phyloP scores from a whole-genome alignment of 2,113 vertebrate genomes.

The Notarius quadriscutis region DNA sequence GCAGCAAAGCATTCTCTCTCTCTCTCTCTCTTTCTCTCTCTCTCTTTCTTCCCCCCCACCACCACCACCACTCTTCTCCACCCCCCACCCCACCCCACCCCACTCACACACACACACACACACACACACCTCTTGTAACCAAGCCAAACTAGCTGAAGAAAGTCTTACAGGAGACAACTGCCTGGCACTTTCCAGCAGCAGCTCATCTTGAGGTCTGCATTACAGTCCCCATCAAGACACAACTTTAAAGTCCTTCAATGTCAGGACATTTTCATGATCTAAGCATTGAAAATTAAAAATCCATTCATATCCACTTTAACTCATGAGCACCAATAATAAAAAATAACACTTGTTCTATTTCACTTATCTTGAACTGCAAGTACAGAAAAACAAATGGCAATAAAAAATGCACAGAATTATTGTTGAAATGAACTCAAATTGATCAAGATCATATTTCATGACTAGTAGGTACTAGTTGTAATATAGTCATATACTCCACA shows the following conservation, averaged over 20 bases:
- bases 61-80: too few species aligned
- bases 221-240: conserved; percentile 57
- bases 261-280: conserved; percentile 58
- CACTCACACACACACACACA: background rate
- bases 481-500: conserved; percentile 66
- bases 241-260: conserved; percentile 62
- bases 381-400: conserved; percentile 76
- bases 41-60: background rate
- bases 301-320: conserved; percentile 47
- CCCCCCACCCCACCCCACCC: background rate
- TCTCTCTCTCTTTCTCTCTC: conserved; percentile 10
- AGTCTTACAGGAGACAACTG: conserved; percentile 58
- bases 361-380: conserved; percentile 72
- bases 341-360: conserved; percentile 67
- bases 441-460: conserved; percentile 72
- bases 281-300: conserved; percentile 44
- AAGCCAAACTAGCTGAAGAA: conserved; percentile 60
- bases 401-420: conserved; percentile 74
- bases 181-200: conserved; percentile 42
- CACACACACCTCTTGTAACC: conserved; percentile 39
- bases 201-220: conserved; percentile 39
- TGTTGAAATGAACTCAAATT: conserved; percentile 70
- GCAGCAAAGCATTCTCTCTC: conserved; percentile 45
- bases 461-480: conserved; percentile 68
- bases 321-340: conserved; percentile 68